A percentile compares a stretch with the other conserved stretches of the same genome.
Evolutionary conservation across 2,113 vertebrate species (phyloP).

Genomic region (Polyodon spathula): DNA sequence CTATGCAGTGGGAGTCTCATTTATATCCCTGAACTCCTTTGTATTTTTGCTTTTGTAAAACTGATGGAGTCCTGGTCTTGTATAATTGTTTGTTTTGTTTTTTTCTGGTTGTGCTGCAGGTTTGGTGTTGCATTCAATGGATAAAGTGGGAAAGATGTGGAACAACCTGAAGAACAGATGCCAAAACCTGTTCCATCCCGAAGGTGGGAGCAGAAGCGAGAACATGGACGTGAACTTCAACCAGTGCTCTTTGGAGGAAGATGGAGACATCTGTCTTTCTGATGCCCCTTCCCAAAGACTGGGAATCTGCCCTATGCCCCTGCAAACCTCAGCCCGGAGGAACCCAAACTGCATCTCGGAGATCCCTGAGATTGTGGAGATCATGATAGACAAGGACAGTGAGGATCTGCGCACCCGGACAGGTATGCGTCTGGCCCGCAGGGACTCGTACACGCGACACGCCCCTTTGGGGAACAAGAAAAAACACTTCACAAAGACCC

Average conservation of each 20-base stretch:
- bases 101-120: conserved; percentile 35
- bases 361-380: conserved; percentile 88
- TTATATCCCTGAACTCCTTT: too few relatives aligned
- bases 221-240: conserved; percentile 55
- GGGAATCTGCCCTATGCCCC: conserved; percentile 51
- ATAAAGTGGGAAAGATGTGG: conserved; percentile 96
- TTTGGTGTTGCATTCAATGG: conserved; percentile 73
- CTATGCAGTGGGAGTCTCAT: too few relatives aligned
- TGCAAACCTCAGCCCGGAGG: conserved; percentile 56
- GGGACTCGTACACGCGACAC: conserved; percentile 92
- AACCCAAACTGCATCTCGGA: conserved; percentile 87
- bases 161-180: conserved; percentile 93
- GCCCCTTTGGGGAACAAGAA: conserved; percentile 96
- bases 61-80: background rate
- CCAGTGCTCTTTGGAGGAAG: conserved; percentile 62
- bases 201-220: conserved; percentile 59
- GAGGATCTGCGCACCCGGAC: conserved; percentile 58
- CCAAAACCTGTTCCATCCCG: conserved; percentile 83
- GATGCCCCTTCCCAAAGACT: conserved; percentile 53
- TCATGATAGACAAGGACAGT: conserved; percentile 81
- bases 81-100: conserved; percentile 21
- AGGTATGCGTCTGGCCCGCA: conserved; percentile 61
- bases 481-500: conserved; percentile 95
- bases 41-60: too few relatives aligned
- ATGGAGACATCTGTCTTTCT: conserved; percentile 46